phyloP scores from a whole-genome alignment of 2,113 vertebrate species.

The Pedionomus torquatus region DNA sequence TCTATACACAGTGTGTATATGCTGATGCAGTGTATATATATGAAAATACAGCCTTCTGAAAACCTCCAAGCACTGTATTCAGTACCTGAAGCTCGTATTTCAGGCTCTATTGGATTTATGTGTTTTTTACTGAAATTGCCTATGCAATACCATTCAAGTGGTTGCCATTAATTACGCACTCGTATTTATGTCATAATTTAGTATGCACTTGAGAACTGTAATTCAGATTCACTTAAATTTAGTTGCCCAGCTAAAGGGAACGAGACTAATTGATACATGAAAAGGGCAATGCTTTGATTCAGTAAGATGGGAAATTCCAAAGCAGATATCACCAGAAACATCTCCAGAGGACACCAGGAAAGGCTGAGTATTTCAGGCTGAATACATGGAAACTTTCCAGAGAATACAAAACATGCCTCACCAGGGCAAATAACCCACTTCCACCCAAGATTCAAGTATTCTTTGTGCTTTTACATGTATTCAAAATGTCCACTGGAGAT shows the following conservation, averaged over 20 bases:
- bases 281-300: neutral
- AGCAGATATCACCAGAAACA: neutral
- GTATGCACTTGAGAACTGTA: conserved; percentile 11
- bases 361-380: neutral
- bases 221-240: conserved; percentile 8
- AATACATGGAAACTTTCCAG: neutral
- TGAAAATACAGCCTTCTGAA: neutral
- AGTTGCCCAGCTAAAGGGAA: neutral
- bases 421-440: neutral
- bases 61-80: neutral
- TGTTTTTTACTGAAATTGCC: neutral
- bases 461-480: neutral
- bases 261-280: neutral
- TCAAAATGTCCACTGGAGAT: neutral
- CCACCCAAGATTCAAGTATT: neutral
- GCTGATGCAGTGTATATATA: neutral
- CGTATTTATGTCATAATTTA: conserved; percentile 32
- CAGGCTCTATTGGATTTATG: neutral
- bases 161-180: conserved; percentile 21
- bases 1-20: neutral
- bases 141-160: neutral
- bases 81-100: neutral
- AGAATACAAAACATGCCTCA: neutral
- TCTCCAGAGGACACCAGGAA: neutral
- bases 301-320: neutral